Percentiles rank a stretch among this genome's conserved stretches.
These are phyloP conservation scores for Raja brachyura DNA, from an alignment of 2,113 vertebrate species.

Conservation along the genomic window DNA sequence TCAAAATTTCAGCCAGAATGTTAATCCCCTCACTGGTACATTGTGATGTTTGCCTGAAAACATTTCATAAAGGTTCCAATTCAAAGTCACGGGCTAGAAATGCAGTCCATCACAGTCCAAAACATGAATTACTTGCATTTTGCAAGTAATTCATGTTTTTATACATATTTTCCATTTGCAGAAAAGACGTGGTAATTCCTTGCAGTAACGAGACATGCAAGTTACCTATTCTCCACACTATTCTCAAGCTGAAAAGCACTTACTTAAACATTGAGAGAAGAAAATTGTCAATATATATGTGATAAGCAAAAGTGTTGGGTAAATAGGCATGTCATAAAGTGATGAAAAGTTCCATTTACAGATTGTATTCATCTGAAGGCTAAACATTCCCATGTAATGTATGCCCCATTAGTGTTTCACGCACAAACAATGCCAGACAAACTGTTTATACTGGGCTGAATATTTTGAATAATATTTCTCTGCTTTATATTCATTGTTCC, in stretches of 20 bases:
- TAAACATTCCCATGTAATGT: conserved; percentile 16
- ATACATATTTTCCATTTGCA: neutral
- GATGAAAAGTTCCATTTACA: conserved; percentile 25
- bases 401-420: conserved; percentile 23
- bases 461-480: conserved; percentile 5
- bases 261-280: neutral
- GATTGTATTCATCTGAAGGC: neutral
- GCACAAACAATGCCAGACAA: neutral
- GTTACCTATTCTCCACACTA: neutral
- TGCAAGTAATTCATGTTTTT: conserved; percentile 11
- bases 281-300: conserved; percentile 26
- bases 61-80: neutral
- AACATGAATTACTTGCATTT: neutral
- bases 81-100: neutral
- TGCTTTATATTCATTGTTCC: conserved; percentile 27
- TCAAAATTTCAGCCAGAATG: neutral
- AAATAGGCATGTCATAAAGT: conserved; percentile 22
- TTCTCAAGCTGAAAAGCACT: conserved; percentile 7
- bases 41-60: neutral
- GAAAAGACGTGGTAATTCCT: neutral
- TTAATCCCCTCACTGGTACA: neutral
- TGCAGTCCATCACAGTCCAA: neutral
- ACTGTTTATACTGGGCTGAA: conserved; percentile 4
- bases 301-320: conserved; percentile 23
- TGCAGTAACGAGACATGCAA: neutral